These are phyloP conservation scores for Temnopleurus reevesii DNA, from an alignment of 53 echinoderm and acorn worm genomes.

Conservation along the genomic window DNA sequence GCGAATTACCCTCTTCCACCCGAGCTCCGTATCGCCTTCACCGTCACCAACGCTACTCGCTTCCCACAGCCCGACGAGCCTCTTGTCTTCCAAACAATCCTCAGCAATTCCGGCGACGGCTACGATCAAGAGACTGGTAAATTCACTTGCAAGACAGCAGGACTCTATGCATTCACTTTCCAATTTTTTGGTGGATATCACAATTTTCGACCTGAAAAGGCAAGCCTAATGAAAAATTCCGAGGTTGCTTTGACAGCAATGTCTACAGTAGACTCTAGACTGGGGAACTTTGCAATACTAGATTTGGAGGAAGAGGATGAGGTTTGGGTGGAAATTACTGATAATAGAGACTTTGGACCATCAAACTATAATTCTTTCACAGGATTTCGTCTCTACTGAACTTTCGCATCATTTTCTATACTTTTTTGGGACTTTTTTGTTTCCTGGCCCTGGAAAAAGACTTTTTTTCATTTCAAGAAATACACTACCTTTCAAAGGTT, in stretches of 20 bases:
- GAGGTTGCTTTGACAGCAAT: constrained; percentile 43
- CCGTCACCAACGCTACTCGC: constrained; percentile 47
- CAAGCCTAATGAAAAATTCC: constrained; percentile 34
- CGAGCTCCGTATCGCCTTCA: constrained; percentile 47
- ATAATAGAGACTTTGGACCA: constrained; percentile 56
- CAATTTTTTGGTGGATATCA: constrained; percentile 53
- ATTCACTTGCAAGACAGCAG: constrained; percentile 32
- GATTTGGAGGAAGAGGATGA: constrained; percentile 38
- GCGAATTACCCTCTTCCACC: constrained; percentile 18
- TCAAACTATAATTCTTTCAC: constrained; percentile 56
- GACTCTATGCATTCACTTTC: constrained; percentile 52
- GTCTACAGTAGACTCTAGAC: constrained; percentile 55
- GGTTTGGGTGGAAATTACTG: constrained; percentile 43
- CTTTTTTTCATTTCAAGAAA: too few relatives aligned
- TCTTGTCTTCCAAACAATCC: constrained; percentile 32
- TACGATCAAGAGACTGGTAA: constrained; percentile 40
- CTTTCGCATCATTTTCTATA: too few relatives aligned
- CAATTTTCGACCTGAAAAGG: constrained; percentile 41
- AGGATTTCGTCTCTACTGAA: constrained; percentile 52
- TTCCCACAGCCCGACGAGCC: constrained; percentile 27
- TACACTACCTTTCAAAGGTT: too few relatives aligned
- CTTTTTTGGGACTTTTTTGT: neutral
- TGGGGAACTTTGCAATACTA: constrained; percentile 56
- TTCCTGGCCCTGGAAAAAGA: too few relatives aligned
- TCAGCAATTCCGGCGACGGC: constrained; percentile 38